A percentile compares a stretch with the other conserved stretches of the same genome.
phyloP scores from a whole-genome alignment of 92 coral and sea anemone genomes.

The Parazoanthus swiftii region DNA sequence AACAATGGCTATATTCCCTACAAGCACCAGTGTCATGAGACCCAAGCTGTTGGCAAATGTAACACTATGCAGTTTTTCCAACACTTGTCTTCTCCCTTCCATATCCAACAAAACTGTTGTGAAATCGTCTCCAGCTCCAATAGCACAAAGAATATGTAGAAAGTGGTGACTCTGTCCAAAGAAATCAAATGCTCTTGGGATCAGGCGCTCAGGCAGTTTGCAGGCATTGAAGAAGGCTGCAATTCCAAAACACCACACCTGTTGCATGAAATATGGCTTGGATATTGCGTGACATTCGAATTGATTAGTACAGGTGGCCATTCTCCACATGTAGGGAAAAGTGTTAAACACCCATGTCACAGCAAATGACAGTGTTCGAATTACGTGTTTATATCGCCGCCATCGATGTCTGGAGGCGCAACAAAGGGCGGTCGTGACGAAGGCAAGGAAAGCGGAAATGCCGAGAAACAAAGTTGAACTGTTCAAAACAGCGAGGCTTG shows the following conservation, averaged over 20 bases:
- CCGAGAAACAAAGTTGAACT: constrained; percentile 57
- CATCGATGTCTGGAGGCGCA: constrained; percentile 93
- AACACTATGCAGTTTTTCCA: constrained; percentile 49
- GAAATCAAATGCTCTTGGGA: constrained; percentile 80
- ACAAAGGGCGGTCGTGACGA: constrained; percentile 72
- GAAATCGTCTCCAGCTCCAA: constrained; percentile 85
- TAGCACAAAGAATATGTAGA: constrained; percentile 78
- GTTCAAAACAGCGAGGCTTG: constrained; percentile 51
- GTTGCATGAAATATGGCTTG: constrained; percentile 74
- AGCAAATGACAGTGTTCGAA: constrained; percentile 77
- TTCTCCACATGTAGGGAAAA: no score
- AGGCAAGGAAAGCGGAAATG: constrained; percentile 63
- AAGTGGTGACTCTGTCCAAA: constrained; percentile 96
- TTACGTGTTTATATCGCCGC: constrained; percentile 71
- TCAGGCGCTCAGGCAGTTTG: constrained; percentile 78
- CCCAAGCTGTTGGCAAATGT: constrained; percentile 63
- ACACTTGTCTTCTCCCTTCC: constrained; percentile 53
- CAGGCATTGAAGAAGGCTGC: constrained; percentile 82
- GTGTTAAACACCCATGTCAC: no score
- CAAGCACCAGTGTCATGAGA: constrained; percentile 52
- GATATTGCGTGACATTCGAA: constrained; percentile 75
- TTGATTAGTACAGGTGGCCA: constrained; percentile 47
- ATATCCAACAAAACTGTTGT: constrained; percentile 77
- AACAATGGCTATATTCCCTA: constrained; percentile 59
- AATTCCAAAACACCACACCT: constrained; percentile 66